Conservation (phyloP, 2,797 vertebrate species). For the Diglossa cyanea region DNA sequence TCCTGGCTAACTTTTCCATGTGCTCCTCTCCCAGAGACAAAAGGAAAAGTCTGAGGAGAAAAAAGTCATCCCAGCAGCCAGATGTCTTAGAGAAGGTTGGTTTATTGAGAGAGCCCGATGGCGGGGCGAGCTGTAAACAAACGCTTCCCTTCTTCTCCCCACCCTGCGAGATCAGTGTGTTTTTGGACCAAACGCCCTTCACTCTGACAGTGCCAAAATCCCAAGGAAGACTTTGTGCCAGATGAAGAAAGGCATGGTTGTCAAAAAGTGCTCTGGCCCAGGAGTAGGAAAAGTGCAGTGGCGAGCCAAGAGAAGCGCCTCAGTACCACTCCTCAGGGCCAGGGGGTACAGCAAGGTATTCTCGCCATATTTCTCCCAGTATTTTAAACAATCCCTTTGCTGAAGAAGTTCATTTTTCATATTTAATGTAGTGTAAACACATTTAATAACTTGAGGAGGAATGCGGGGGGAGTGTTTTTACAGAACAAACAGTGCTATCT, state of each 20-base stretch:
- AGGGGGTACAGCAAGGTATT: neutral
- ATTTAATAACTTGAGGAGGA: slow-evolving; percentile 56
- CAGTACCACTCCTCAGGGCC: neutral
- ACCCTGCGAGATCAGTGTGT: neutral
- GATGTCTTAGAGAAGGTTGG: neutral
- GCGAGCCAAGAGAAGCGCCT: neutral
- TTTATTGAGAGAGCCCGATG: neutral
- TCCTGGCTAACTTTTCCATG: slow-evolving; percentile 13
- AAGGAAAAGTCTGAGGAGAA: neutral
- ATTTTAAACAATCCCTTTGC: slow-evolving; percentile 31
- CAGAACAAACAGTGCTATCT: slow-evolving; percentile 64
- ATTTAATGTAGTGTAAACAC: slow-evolving; percentile 67
- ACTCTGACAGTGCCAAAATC: neutral
- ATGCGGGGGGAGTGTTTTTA: slow-evolving; percentile 30
- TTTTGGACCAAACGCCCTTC: slow-evolving; percentile 1
- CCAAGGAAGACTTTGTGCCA: slow-evolving; percentile 40
- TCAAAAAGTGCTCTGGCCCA: neutral
- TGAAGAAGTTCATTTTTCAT: slow-evolving; percentile 59
- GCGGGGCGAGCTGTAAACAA: slow-evolving; percentile 5
- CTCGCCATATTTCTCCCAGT: neutral
- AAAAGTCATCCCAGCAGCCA: neutral
- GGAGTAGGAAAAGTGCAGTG: neutral
- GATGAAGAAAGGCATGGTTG: slow-evolving; percentile 26
- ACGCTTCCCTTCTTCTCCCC: slow-evolving; percentile 37
- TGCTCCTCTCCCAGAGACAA: neutral